Base-by-base conservation (phyloP, 2,888 invertebrate genomes). In the Noctua janthina region DNA sequence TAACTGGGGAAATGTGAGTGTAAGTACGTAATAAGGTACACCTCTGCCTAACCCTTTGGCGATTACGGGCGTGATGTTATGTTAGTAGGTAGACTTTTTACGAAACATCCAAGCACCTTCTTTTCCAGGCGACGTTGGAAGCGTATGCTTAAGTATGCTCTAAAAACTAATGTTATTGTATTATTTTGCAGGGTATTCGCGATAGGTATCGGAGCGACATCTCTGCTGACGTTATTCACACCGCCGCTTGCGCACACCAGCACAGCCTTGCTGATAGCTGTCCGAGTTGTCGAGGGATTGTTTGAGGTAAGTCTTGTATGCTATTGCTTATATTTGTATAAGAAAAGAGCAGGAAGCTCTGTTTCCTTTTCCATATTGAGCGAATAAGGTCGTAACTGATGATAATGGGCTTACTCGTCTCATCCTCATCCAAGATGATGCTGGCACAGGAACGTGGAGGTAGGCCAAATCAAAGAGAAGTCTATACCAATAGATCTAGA, bases 201-300 rank as follows among this genome's bases (percentile, higher is more conserved):
- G 46, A 95, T 98, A 83, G 99, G 99, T 29, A 98, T 99, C 59
- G 98, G 98, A 0, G 97, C 98, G 0, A 99, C 99, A 0, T 98
- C 99, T 0, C 92, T 98, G 17, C 96, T 99, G 85, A 99, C 99
- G 0, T 93, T 99, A 0, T 94, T 99, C 84, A 99, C 99, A 0
- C 99, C 99, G 0, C 96, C 98, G 29, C 97, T 98, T 1, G 98
- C 98, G 0, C 97, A 98, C 85, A 97, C 97, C n/a, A 98, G 98
- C 91, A 97, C 98, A 2, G 97, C 97, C 39, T 95, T 98, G 69
- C 96, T 99, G 46, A 95, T 99, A 23, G 97, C 97, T 1, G 97
- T 99, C 5, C 97, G 99, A 82, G 97, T 98, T 10, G 91, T 98
- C 59, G 98, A 98, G 93, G 99, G 99, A 74, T 93, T 99, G 13